Base-by-base conservation (phyloP, 64 coral and sea anemone genomes). In the Cladopsammia gracilis region DNA sequence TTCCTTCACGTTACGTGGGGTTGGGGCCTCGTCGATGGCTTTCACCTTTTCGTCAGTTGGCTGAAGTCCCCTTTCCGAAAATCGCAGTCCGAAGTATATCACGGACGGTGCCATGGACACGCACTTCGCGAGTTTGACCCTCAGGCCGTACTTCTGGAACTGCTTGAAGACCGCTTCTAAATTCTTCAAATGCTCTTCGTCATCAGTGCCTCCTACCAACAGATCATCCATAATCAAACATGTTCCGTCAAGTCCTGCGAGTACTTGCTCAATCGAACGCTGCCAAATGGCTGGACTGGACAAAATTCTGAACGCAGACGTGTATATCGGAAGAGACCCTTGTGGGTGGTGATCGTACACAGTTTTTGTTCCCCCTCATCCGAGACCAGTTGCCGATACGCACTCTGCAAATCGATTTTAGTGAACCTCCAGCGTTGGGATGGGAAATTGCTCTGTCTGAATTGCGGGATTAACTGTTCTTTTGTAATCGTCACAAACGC, bases 101-200 rank as follows among this genome's bases (percentile, higher is more conserved):
- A 93, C 90, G 23, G 73, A 70, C 58, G 67, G 62, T 45, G 82
- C 65, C 90, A 92, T 86, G 43, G 85, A 92, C 80, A 71, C 47
- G 82, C 90, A 92, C 67, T 85, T 85, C 7, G 90, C 18, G 22
- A 73, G 69, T 49, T 92, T 65, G 26, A 82, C 64, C 2, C 79
- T 3, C 8, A 92, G 45, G 26, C 90, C 81, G 82, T 92, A 60
- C 66, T 85, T 68, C 34, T 85, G 58, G 12, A 85, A 20, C 62
- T 9, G 24, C 11, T 23, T 5, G 3, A 68, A 51, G n/a, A 85
- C 82, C 50, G 22, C 82, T 6, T 16, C 34, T 11, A 85, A 48
- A 14, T 65, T 64, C 20, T 48, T 20, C 43, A 85, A 68, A 43
- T 85, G 59, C 61, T 68, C 82, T 53, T 53, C 51, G 51, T 53